Percentiles rank a stretch among this genome's conserved stretches.
These are phyloP conservation scores for Pherbina coryleti DNA, from an alignment of 2,888 invertebrate species.

Conservation along the genomic window DNA sequence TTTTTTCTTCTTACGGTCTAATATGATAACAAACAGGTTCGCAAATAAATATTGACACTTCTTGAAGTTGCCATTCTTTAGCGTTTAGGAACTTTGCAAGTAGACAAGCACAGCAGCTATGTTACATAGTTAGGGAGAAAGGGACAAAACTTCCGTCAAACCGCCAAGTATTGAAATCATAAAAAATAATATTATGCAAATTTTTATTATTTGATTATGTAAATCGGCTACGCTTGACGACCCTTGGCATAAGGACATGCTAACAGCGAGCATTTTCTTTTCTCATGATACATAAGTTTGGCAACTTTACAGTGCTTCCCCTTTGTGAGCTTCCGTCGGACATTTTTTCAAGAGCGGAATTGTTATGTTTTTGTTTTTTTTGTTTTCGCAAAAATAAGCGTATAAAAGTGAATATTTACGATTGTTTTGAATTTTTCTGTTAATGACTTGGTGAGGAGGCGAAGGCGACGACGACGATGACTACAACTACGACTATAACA, in stretches of 20 bases:
- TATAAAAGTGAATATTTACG: constrained; percentile 51
- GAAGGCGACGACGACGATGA: background rate
- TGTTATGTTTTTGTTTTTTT: background rate
- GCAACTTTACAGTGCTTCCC: background rate
- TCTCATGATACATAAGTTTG: constrained; percentile 20
- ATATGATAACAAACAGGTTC: constrained; percentile 61
- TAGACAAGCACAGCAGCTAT: constrained; percentile 3
- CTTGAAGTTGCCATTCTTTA: constrained; percentile 6
- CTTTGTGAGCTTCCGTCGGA: too few species aligned
- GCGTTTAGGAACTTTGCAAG: background rate
- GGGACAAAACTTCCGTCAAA: constrained; percentile 15
- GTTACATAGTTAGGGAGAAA: background rate
- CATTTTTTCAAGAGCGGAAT: background rate
- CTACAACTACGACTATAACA: too few species aligned
- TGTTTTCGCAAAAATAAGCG: constrained; percentile 33
- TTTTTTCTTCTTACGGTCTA: constrained; percentile 28
- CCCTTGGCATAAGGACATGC: constrained; percentile 68
- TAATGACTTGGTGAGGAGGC: constrained; percentile 46
- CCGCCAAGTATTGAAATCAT: constrained; percentile 50
- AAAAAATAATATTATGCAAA: constrained; percentile 68
- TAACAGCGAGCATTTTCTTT: constrained; percentile 46
- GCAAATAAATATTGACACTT: constrained; percentile 64
- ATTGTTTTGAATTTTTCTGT: constrained; percentile 52
- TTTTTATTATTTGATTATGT: constrained; percentile 70
- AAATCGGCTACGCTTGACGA: constrained; percentile 68